Evolutionary conservation across 2,888 invertebrate species (phyloP), one percentile per base, ranked within the genome.

Genomic region (Idaea straminata): DNA sequence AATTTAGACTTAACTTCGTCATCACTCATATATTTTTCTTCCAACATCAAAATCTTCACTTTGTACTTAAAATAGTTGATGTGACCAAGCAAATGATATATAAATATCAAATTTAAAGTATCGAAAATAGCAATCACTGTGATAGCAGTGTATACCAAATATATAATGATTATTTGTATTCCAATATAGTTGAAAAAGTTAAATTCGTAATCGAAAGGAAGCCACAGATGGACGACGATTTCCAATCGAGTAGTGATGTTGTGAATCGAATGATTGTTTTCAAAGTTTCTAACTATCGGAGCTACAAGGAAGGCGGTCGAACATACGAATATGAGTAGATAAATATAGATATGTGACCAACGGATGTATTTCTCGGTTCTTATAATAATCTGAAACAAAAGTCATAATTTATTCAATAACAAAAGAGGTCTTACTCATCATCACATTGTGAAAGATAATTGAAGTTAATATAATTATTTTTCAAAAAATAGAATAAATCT

Each of bases 201-300:
- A 60, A 78, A 79, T 57, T 76, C 77, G 57, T 84, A 84, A 47
- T 84, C 83, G 35, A 80, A 78, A 2, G 84, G 85, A 66, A 81
- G 66, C 77, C 79, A 77, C 57, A 82, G 61, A 57, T 82, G 84
- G 1, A 82, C 61, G 47, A 78, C 74, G 5, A 81, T 84, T 71
- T 81, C 77, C 6, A 82, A 68, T 34, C 71, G 75, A 5, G 69
- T 66, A 0, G 81, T 78, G 15, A 72, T 75, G 58, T 83, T 83
- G 7, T 63, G 60, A 13, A 80, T 75, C 1, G 68, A 69, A 6
- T 81, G 77, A 57, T 65, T 71, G n/a, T 72, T 71, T 38, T 68
- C 68, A 4, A 65, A 36, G 57, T 72, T 74, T 62, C 70, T 67
- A 3, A 77, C 25, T 0, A 72, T 68, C 4, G 76, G 74, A 0